These are phyloP conservation scores for Trididemnum clinides DNA, from an alignment of 23 tunicate genomes.

Conservation along the genomic window DNA sequence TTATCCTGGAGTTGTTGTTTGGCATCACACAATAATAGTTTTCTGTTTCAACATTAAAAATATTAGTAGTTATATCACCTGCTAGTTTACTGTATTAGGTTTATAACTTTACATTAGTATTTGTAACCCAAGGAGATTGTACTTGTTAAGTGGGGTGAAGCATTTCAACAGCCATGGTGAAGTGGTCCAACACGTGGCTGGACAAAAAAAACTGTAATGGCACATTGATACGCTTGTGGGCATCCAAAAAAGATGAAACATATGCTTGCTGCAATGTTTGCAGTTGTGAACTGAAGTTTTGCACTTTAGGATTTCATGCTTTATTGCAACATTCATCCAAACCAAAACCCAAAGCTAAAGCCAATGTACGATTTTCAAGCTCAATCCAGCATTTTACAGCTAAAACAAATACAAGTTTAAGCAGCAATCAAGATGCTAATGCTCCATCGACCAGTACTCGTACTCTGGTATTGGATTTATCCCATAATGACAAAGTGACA, in stretches of 20 bases:
- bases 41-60: not conserved
- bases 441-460: not conserved
- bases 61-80: not conserved
- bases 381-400: not conserved
- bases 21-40: too few species aligned
- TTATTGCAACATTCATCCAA: not conserved
- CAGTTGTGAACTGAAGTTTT: not conserved
- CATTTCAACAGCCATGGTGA: not conserved
- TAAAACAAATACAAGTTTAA: not conserved
- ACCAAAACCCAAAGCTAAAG: not conserved
- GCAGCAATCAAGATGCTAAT: not conserved
- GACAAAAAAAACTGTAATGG: not conserved
- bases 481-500: not conserved
- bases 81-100: not conserved
- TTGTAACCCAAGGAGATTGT: not conserved
- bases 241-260: not conserved
- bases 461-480: not conserved
- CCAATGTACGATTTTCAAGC: not conserved
- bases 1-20: too few species aligned
- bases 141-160: not conserved
- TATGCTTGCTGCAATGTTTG: not conserved
- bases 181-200: not conserved
- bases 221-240: not conserved
- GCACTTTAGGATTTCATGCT: not conserved
- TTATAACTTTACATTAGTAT: not conserved